Percentiles rank a stretch among this genome's conserved stretches.
These are phyloP conservation scores for Gobio occitaniae DNA, from an alignment of 2,797 vertebrate species.

Conservation along the genomic window DNA sequence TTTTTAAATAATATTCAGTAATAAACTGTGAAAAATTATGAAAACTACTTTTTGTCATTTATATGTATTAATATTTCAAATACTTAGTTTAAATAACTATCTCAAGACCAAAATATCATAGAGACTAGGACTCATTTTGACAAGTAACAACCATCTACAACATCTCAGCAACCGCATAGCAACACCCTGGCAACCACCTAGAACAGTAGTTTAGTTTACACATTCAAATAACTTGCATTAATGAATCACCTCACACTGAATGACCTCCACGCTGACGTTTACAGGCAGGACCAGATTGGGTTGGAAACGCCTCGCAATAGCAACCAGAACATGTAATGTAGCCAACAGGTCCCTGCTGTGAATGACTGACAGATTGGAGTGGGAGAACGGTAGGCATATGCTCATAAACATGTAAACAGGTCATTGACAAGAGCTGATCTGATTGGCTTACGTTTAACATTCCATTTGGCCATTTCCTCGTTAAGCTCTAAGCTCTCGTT, in stretches of 20 bases:
- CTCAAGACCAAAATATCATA: background rate
- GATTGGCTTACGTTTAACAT: conserved; percentile 81
- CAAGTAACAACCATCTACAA: background rate
- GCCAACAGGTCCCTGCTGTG: conserved; percentile 89
- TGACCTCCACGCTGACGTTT: conserved; percentile 85
- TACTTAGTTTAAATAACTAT: background rate
- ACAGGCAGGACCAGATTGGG: conserved; percentile 82
- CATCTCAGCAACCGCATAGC: background rate
- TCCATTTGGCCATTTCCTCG: conserved; percentile 82
- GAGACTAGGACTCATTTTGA: background rate
- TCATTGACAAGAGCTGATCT: background rate
- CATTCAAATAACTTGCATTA: background rate
- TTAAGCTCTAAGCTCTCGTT: conserved; percentile 73
- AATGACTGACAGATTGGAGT: conserved; percentile 79
- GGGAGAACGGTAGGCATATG: conserved; percentile 36
- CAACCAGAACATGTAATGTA: conserved; percentile 91
- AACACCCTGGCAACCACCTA: background rate
- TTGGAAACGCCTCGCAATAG: conserved; percentile 85
- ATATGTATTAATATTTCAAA: background rate
- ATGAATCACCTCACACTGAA: conserved; percentile 82
- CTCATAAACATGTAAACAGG: conserved; percentile 9
- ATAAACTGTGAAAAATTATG: background rate
- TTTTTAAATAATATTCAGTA: background rate
- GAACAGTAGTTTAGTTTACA: too few relatives aligned
- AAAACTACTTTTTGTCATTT: background rate